Conservation (phyloP, 2,113 vertebrate species). For the Murina feae region DNA sequence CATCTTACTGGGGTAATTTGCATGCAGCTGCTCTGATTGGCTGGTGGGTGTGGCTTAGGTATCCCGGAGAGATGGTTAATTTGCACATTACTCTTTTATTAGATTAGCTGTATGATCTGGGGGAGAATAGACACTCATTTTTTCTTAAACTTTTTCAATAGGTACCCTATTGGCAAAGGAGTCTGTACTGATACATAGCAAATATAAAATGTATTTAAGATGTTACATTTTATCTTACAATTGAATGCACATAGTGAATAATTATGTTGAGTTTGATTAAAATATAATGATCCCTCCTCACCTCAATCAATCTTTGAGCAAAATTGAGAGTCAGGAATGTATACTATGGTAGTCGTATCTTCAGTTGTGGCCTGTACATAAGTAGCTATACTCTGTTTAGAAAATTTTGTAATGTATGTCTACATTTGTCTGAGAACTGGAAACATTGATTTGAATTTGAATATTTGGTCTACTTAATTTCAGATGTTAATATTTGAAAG, state of each 20-base stretch:
- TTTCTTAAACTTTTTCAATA: neutral
- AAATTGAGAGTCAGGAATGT: neutral
- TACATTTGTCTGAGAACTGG: neutral
- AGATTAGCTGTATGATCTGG: neutral
- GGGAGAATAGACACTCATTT: neutral
- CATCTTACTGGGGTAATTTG: too few relatives aligned
- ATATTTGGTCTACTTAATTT: neutral
- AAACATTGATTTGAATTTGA: neutral
- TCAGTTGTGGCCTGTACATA: neutral
- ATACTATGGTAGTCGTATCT: neutral
- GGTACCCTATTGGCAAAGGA: neutral
- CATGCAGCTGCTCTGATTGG: too few relatives aligned
- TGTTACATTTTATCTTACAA: neutral
- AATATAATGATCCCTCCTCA: neutral
- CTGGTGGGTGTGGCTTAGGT: too few relatives aligned
- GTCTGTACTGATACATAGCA: neutral
- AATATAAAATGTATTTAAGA: neutral
- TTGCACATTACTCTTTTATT: too few relatives aligned
- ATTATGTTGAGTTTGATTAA: neutral
- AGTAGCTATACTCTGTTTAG: neutral
- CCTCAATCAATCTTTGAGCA: neutral
- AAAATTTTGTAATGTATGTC: neutral
- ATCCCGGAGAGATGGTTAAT: too few relatives aligned
- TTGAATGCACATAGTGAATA: neutral
- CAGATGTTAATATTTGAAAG: neutral